phyloP scores from a whole-genome alignment of 2,797 vertebrate genomes.

The Poecilia wingei region DNA sequence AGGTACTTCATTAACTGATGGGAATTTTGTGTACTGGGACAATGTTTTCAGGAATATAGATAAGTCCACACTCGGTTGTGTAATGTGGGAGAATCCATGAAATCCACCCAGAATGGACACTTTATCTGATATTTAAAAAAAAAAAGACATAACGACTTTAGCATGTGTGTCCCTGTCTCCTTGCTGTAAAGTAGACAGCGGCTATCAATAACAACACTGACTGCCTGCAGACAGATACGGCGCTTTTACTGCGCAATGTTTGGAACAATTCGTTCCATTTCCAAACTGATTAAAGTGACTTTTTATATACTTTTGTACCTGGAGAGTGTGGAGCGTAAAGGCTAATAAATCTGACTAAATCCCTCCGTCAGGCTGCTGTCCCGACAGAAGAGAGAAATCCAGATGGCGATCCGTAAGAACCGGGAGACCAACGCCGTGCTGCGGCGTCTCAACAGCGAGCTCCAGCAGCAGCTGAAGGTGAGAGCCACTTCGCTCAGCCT shows the following conservation, averaged over 20 bases:
- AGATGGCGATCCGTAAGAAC: constrained; percentile 94
- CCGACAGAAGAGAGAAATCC: constrained; percentile 93
- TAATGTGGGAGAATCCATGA: constrained; percentile 29
- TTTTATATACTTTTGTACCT: background rate
- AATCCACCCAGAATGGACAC: constrained; percentile 23
- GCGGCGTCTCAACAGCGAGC: constrained; percentile 94
- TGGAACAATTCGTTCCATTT: constrained; percentile 2
- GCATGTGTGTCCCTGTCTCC: constrained; percentile 52
- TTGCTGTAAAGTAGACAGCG: constrained; percentile 22
- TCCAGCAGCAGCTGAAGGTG: constrained; percentile 98
- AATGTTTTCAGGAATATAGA: background rate
- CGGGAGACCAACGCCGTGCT: constrained; percentile 93
- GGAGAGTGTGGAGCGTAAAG: background rate
- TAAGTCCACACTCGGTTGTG: background rate
- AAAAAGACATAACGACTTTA: constrained; percentile 49
- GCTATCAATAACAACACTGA: constrained; percentile 34
- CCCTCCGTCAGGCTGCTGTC: constrained; percentile 83
- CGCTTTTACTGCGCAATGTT: background rate
- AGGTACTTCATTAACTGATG: background rate
- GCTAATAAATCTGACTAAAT: background rate
- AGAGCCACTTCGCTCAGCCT: constrained; percentile 51
- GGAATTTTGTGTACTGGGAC: background rate
- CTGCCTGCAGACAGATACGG: constrained; percentile 29
- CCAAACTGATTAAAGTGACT: background rate
- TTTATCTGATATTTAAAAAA: constrained; percentile 22